Base-by-base conservation (phyloP, 35 echinoderm and acorn worm genomes). In the Chiridota heheva region DNA sequence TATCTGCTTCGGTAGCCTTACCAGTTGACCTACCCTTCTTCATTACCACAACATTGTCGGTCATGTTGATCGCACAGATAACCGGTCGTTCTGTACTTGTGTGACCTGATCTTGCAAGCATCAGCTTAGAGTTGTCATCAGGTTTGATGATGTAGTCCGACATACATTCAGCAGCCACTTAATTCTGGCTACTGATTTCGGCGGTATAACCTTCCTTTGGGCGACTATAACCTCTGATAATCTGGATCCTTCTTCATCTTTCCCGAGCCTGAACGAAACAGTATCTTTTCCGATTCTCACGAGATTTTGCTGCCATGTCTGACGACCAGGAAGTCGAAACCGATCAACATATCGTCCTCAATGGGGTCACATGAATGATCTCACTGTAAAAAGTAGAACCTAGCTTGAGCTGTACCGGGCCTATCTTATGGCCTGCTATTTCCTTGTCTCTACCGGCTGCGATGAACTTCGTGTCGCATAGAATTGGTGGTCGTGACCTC, bases 311-410 rank as follows among this genome's bases (percentile, higher is more conserved):
- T 42, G 59, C n/a, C 3, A 82, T 85, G 63, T 81, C 35, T 27
- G 80, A 53, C 3, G 22, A n/a, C 3, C 37, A 58, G 18, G 40
- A 26, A 28, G 67, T 34, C n/a, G 16, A 55, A 16, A 34, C n/a
- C 2, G 72, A 67, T 76, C 83, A 10, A 66, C 31, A 87, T 87
- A 39, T 87, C 76, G 34, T 87, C 75, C 8, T 65, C 61, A 56
- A 87, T 87, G 73, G 85, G 31, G 85, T 75, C 28, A 87, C 85
- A 80, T 87, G 72, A 8, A 80, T 43, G 18, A 41, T 28, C 39
- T 82, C 76, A 1, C 39, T 36, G 36, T 59, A 80, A 20, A 18
- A 27, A 7, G 70, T 42, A 22, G 53, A 40, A 6, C 85, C 85
- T 10, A 80, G 28, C 66, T 12, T 35, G 12, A 81, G 48, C 31